These are phyloP conservation scores for Perizoma affinitatum DNA, from an alignment of 2,888 invertebrate species.

Conservation along the genomic window DNA sequence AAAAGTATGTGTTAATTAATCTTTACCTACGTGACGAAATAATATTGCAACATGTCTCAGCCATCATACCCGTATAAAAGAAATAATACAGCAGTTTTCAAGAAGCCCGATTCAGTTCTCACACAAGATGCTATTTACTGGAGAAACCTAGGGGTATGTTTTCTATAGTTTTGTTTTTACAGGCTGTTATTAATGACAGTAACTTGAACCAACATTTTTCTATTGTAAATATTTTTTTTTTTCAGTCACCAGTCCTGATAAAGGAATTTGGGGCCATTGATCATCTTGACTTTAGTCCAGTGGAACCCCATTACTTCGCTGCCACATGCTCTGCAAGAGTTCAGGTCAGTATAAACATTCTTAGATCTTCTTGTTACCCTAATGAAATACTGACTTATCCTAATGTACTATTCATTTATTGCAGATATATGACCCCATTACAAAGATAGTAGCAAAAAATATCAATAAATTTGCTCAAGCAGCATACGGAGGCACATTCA, in stretches of 20 bases:
- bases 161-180: too few species aligned
- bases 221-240: slow-evolving; percentile 29
- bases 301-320: slow-evolving; percentile 95
- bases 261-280: slow-evolving; percentile 97
- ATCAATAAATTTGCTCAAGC: slow-evolving; percentile 92
- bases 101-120: slow-evolving; percentile 86
- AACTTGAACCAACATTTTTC: too few species aligned
- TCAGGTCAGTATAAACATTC: slow-evolving; percentile 66
- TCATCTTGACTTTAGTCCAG: slow-evolving; percentile 94
- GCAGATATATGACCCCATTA: slow-evolving; percentile 93
- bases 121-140: slow-evolving; percentile 94
- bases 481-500: slow-evolving; percentile 93
- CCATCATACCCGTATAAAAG: slow-evolving; percentile 86
- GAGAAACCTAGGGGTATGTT: slow-evolving; percentile 92
- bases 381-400: too few species aligned
- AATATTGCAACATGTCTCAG: slow-evolving; percentile 59
- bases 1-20: neutral
- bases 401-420: slow-evolving; percentile 34
- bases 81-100: slow-evolving; percentile 87
- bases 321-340: slow-evolving; percentile 96
- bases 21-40: neutral
- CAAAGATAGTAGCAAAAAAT: slow-evolving; percentile 92
- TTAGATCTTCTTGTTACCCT: slow-evolving; percentile 4
- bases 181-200: neutral
- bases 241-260: slow-evolving; percentile 90